Percentiles rank a stretch among this genome's conserved stretches.
Evolutionary conservation across 2,888 invertebrate genomes (phyloP).

Genomic region (Drosophila antonietae): DNA sequence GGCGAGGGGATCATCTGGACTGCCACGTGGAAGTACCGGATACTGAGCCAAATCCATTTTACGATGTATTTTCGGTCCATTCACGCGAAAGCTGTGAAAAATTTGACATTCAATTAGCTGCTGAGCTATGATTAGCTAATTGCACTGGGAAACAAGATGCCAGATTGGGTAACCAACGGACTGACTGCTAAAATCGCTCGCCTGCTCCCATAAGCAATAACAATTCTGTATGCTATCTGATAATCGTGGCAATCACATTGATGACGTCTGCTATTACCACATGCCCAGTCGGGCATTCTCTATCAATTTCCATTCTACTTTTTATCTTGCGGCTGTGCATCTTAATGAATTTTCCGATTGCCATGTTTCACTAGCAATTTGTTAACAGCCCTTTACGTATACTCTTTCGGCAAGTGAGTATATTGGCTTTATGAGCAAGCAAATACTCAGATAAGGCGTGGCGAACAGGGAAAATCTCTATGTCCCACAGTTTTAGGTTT

Average conservation of each 20-base stretch:
- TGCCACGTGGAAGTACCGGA: constrained; percentile 88
- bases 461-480: background rate
- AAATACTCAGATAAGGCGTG: too few relatives aligned
- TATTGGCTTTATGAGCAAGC: background rate
- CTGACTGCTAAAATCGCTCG: constrained; percentile 40
- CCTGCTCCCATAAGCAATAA: constrained; percentile 40
- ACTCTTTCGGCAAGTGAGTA: background rate
- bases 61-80: constrained; percentile 90
- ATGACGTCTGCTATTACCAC: constrained; percentile 30
- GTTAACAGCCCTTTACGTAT: constrained; percentile 67
- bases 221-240: constrained; percentile 47
- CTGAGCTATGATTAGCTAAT: constrained; percentile 27
- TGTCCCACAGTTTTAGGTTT: background rate
- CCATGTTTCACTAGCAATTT: constrained; percentile 64
- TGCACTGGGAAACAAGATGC: constrained; percentile 38
- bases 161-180: constrained; percentile 37
- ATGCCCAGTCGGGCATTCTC: background rate
- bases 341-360: constrained; percentile 58
- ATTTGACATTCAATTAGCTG: constrained; percentile 45
- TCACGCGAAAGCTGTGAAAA: constrained; percentile 87
- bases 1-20: constrained; percentile 89
- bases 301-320: constrained; percentile 42
- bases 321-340: constrained; percentile 55
- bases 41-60: constrained; percentile 90
- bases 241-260: constrained; percentile 61